Evolutionary conservation across 2,113 vertebrate species (phyloP), one percentile per base, ranked within the genome.

Genomic region (Oceanites oceanicus): DNA sequence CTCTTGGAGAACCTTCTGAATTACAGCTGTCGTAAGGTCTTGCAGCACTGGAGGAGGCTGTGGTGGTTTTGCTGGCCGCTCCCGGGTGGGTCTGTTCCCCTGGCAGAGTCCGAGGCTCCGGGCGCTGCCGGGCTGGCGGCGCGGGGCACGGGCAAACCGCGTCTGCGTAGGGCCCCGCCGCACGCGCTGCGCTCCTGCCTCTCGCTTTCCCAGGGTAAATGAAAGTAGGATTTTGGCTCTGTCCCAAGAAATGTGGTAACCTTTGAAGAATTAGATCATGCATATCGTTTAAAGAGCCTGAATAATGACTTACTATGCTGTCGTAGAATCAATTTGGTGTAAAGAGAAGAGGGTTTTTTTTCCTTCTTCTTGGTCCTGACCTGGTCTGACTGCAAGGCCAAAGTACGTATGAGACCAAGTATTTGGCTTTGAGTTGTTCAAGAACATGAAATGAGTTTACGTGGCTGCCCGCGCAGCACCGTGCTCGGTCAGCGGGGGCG

Each of bases 401-500:
- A 68, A 96, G 73, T 56, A 63, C 1, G 0, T 88, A 71, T 79
- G 58, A 81, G 93, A 83, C 34, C 20, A 80, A 79, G 45, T n/a
- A 59, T 81, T 94, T 87, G 49, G 1, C 45, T 84, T 38, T 65
- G 16, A 90, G 18, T 34, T 50, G 61, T 44, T 70, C 30, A 70
- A 53, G 92, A 75, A 53, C 55, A 32, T 27, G 12, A 27, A 74
- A 27, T 44, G 66, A 30, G 36, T 80, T 40, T 34, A 38, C 3
- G 7, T 53, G 87, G 20, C 47, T 94, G 88, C 68, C 56, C 4
- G 5, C 76, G 34, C 75, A 79, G 68, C 15, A 0, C 38, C 56
- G 16, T 52, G 7, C 0, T 11, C 61, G 22, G 6, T 40, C 61
- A 18, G 0, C 8, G n/a, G 86, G 40, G 59, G 2, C 26, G 4